Conservation (phyloP, 2,888 invertebrate species). For the Drosophila mayaguana region DNA sequence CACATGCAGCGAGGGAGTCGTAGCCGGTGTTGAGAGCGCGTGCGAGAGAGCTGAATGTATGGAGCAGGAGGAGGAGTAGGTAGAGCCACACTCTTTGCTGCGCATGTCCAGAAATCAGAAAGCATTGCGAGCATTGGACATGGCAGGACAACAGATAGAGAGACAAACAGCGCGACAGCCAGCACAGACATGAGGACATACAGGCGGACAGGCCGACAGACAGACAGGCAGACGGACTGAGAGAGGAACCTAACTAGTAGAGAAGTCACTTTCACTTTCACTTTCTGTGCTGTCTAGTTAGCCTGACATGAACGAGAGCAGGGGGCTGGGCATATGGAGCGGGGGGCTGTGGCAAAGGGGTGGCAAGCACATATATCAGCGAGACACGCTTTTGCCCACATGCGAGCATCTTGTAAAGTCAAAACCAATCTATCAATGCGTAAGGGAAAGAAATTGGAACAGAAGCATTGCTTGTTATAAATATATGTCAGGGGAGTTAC, state of each 20-base stretch:
- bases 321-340: not conserved
- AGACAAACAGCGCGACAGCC: constrained; percentile 22
- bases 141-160: constrained; percentile 50
- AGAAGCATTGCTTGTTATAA: constrained; percentile 45
- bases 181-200: constrained; percentile 14
- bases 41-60: constrained; percentile 26
- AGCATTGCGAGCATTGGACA: constrained; percentile 37
- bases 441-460: constrained; percentile 25
- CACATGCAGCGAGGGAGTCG: constrained; percentile 5
- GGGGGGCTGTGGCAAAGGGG: constrained; percentile 34
- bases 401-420: constrained; percentile 59
- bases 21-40: constrained; percentile 31
- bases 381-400: constrained; percentile 28
- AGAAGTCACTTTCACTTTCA: constrained; percentile 70
- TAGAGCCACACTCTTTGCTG: constrained; percentile 14
- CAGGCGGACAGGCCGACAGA: not conserved
- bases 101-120: constrained; percentile 46
- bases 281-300: constrained; percentile 55
- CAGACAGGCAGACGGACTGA: constrained; percentile 13
- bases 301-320: constrained; percentile 8
- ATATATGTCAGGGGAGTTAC: constrained; percentile 27
- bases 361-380: constrained; percentile 32
- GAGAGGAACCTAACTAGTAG: constrained; percentile 32
- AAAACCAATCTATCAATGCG: constrained; percentile 73
- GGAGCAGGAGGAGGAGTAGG: not conserved